Evolutionary conservation across 2,888 invertebrate species (phyloP).

Genomic region (Tetranychus piercei): DNA sequence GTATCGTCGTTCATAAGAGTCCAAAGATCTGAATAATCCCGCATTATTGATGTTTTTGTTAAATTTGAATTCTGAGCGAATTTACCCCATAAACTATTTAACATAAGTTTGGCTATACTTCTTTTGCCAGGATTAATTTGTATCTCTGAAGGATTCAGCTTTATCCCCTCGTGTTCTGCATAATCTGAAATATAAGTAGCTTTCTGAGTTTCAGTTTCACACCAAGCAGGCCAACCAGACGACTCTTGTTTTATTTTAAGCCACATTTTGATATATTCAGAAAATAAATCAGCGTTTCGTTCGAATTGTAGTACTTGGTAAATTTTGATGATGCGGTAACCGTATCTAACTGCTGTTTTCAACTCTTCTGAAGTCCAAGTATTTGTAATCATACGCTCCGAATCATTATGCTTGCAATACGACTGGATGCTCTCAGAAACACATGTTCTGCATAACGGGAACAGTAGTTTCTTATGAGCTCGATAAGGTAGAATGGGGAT

Average conservation of each 20-base stretch:
- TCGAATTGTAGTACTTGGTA: constrained; percentile 28
- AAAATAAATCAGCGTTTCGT: constrained; percentile 26
- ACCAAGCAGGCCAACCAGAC: constrained; percentile 27
- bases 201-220: constrained; percentile 18
- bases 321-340: constrained; percentile 27
- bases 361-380: constrained; percentile 29
- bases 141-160: no score
- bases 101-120: no score
- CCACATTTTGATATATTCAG: constrained; percentile 28
- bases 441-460: constrained; percentile 28
- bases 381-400: constrained; percentile 26
- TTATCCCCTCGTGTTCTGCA: no score
- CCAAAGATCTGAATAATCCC: no score
- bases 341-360: constrained; percentile 26
- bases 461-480: constrained; percentile 26
- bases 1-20: no score
- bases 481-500: constrained; percentile 28
- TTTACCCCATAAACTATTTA: no score
- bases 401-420: constrained; percentile 25
- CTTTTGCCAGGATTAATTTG: no score
- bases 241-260: constrained; percentile 29
- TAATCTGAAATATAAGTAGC: no score
- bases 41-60: no score
- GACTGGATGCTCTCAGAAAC: constrained; percentile 22
- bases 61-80: no score